Conservation (phyloP, 2,113 vertebrate species). For the Chamaetylas fuelleborni region DNA sequence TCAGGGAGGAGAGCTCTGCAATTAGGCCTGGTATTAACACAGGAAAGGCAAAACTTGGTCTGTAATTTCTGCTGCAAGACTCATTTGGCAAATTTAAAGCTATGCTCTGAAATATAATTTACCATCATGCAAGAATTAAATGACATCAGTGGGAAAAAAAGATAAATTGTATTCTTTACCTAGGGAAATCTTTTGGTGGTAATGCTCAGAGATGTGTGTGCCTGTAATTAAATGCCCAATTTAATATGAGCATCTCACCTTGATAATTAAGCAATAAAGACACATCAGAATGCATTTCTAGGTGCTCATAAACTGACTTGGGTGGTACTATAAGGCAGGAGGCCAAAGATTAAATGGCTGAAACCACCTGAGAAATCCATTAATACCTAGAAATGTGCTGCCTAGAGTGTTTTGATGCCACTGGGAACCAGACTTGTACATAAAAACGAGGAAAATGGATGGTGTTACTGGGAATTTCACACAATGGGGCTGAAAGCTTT, state of each 20-base stretch:
- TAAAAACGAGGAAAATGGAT: background rate
- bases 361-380: conserved; percentile 65
- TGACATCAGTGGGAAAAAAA: background rate
- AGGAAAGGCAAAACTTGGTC: background rate
- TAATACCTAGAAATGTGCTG: conserved; percentile 43
- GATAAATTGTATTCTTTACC: conserved; percentile 22
- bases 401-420: conserved; percentile 24
- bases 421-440: background rate
- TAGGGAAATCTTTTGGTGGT: conserved; percentile 12
- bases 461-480: background rate
- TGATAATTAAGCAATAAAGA: conserved; percentile 75
- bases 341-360: conserved; percentile 68
- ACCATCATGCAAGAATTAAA: background rate
- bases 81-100: background rate
- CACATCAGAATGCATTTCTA: conserved; percentile 63
- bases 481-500: background rate
- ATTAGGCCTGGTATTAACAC: background rate
- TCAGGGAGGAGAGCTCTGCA: background rate
- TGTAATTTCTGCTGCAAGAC: background rate
- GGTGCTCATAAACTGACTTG: conserved; percentile 42
- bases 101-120: background rate
- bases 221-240: conserved; percentile 66
- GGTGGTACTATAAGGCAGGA: conserved; percentile 20
- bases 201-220: conserved; percentile 52
- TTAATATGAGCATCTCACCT: conserved; percentile 71